Conservation (phyloP, 2,888 invertebrate species). For the Spilarctia lutea region DNA sequence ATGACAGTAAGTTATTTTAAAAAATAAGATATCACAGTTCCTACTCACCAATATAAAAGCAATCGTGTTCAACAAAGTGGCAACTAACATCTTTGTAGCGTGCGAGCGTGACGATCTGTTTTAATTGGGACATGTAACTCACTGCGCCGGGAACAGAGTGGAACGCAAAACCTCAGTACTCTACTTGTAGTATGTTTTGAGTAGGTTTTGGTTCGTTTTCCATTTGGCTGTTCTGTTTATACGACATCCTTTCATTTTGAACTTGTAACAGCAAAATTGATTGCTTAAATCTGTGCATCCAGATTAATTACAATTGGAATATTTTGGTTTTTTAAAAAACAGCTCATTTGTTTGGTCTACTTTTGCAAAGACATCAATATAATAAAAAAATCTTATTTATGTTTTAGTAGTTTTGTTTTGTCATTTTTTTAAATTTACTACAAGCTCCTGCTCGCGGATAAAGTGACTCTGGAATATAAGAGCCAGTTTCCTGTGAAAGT, state of each 20-base stretch:
- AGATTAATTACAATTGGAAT: neutral
- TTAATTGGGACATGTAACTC: conserved; percentile 24
- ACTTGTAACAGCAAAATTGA: neutral
- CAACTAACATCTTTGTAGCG: conserved; percentile 15
- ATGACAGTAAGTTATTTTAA: neutral
- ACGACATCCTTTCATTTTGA: neutral
- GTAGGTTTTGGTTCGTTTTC: conserved; percentile 10
- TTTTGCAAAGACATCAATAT: neutral
- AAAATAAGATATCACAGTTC: neutral
- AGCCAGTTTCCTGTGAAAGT: neutral
- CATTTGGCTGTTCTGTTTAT: conserved; percentile 3
- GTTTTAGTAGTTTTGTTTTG: neutral
- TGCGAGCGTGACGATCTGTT: conserved; percentile 18
- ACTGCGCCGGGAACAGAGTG: neutral
- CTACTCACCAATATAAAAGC: conserved; percentile 3
- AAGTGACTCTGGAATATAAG: neutral
- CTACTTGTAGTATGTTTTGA: conserved; percentile 8
- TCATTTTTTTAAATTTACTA: neutral
- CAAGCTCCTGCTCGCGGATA: neutral
- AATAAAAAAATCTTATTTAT: neutral
- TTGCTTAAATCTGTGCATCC: neutral
- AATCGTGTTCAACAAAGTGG: conserved; percentile 12
- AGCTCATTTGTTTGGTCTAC: neutral
- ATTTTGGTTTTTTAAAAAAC: neutral
- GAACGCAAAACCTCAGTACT: conserved; percentile 13